phyloP scores from a whole-genome alignment of 2,888 invertebrate species.

The Argyresthia goedartella region DNA sequence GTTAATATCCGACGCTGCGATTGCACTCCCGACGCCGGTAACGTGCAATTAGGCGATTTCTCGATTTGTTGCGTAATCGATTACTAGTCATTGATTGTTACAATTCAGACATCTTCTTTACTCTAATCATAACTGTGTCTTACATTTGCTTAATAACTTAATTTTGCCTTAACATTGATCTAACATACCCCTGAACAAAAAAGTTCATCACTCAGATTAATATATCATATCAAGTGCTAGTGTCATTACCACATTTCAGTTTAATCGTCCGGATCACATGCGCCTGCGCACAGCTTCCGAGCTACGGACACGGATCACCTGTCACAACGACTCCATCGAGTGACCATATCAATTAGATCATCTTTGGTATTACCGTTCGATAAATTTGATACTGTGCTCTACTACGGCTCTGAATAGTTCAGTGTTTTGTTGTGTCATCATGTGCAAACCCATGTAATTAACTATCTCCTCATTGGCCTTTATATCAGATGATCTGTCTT shows the following conservation, averaged over 20 bases:
- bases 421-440: no score
- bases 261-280: neutral
- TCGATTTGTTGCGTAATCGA: constrained; percentile 38
- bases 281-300: neutral
- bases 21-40: constrained; percentile 21
- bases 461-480: no score
- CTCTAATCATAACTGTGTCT: no score
- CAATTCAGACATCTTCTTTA: neutral
- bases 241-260: no score
- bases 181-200: no score
- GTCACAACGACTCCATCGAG: neutral
- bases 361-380: neutral
- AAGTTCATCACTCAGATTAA: no score
- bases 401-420: no score
- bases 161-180: no score
- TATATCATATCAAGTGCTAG: no score
- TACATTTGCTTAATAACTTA: no score
- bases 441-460: no score
- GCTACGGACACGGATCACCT: neutral
- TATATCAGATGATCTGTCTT: no score
- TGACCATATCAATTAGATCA: neutral
- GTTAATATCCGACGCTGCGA: constrained; percentile 39
- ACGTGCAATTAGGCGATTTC: constrained; percentile 43
- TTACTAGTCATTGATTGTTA: constrained; percentile 39
- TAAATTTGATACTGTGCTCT: neutral